These are phyloP conservation scores for Leptinotarsa rubiginosa DNA, from an alignment of 2,888 invertebrate genomes.

Conservation along the genomic window DNA sequence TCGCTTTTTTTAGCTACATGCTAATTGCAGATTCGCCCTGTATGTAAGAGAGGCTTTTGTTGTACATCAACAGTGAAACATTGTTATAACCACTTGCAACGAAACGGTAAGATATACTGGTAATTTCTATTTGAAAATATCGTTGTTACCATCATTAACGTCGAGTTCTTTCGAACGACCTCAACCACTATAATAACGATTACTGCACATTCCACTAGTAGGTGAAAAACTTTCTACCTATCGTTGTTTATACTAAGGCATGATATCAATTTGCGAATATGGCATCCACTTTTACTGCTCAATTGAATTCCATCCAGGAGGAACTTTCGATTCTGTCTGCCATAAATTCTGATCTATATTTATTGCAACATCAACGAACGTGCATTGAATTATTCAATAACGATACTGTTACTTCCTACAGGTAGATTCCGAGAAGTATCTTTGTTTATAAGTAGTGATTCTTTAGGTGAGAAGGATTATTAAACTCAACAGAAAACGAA, in stretches of 20 bases:
- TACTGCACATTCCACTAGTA: not conserved
- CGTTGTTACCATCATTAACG: not conserved
- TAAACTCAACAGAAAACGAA: too few relatives aligned
- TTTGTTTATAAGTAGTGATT: too few relatives aligned
- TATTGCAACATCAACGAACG: not conserved
- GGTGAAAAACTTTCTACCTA: constrained; percentile 18
- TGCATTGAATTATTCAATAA: not conserved
- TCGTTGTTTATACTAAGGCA: constrained; percentile 19
- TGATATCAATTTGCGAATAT: constrained; percentile 9
- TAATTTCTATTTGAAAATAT: constrained; percentile 2
- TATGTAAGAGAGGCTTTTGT: too few relatives aligned
- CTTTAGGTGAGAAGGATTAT: too few relatives aligned
- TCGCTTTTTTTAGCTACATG: too few relatives aligned
- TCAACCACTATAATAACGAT: constrained; percentile 2
- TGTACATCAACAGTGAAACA: too few relatives aligned
- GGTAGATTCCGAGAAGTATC: not conserved
- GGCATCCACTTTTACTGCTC: constrained; percentile 16
- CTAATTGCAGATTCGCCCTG: too few relatives aligned
- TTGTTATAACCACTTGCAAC: too few relatives aligned
- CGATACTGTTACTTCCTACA: not conserved
- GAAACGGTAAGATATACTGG: not conserved
- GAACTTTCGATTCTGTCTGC: constrained; percentile 26
- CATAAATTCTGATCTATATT: constrained; percentile 8
- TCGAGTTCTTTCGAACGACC: not conserved
- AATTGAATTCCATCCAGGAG: constrained; percentile 14